These are phyloP conservation scores for Cydia strobilella DNA, from an alignment of 1,140 invertebrate genomes.

Conservation along the genomic window DNA sequence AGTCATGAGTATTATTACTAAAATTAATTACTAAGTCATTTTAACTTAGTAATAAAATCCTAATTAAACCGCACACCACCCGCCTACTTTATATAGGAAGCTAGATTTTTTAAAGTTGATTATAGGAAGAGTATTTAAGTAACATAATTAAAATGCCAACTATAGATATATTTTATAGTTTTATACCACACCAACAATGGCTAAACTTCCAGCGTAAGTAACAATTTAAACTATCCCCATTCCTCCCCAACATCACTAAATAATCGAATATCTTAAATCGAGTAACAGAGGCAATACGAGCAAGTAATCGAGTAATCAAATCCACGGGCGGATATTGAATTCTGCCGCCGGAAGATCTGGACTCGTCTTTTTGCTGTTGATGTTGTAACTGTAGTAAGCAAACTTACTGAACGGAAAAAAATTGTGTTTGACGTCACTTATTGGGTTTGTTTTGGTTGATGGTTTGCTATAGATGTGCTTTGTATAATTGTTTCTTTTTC, in stretches of 20 bases:
- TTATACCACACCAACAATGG: background rate
- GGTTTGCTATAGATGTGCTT: too few species aligned
- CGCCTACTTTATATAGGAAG: too few species aligned
- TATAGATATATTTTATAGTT: too few species aligned
- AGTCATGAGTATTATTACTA: too few species aligned
- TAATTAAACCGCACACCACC: too few species aligned
- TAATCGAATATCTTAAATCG: slow-evolving; percentile 46
- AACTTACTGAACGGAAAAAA: slow-evolving; percentile 24
- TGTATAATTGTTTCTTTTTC: too few species aligned
- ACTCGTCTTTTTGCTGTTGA: slow-evolving; percentile 68
- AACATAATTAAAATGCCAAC: too few species aligned
- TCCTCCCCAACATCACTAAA: slow-evolving; percentile 9
- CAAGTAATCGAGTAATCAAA: slow-evolving; percentile 66
- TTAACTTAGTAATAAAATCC: too few species aligned
- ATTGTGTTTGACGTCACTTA: slow-evolving; percentile 11
- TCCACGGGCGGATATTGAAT: slow-evolving; percentile 75
- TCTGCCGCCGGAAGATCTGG: slow-evolving; percentile 64
- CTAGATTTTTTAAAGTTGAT: too few species aligned
- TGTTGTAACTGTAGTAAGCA: slow-evolving; percentile 56
- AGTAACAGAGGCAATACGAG: slow-evolving; percentile 46
- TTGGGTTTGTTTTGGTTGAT: background rate
- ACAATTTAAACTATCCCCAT: background rate
- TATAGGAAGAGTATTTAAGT: too few species aligned
- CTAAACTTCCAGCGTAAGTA: background rate
- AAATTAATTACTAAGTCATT: too few species aligned